Evolutionary conservation across 2,797 vertebrate species (phyloP), one percentile per base, ranked within the genome.

Genomic region (Premnoplex brunnescens): DNA sequence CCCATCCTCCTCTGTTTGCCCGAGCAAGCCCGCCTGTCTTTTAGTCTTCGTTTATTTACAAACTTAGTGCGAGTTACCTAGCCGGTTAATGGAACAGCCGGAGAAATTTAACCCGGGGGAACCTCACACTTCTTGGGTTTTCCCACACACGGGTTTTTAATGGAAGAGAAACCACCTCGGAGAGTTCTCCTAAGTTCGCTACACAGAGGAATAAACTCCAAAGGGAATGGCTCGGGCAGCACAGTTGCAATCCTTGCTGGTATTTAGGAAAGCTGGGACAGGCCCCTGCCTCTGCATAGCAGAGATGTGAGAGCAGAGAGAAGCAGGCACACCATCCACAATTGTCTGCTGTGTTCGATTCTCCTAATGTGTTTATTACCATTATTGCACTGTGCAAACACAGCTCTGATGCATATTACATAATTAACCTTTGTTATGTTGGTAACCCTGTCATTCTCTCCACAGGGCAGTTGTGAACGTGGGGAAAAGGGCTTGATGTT

Each of bases 161-260:
- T 27, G 59, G 55, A 18, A 28, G 24, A 71, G 27, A 49, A 89
- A 27, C 6, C 13, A 23, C 24, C 49, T 12, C 66, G 24, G n/a
- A 81, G 41, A 74, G 34, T 60, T 21, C 10, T 59, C 27, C 17
- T 60, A 3, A 44, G 73, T n/a, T n/a, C n/a, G n/a, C 37, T 86
- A 34, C 30, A 1, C 21, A 30, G 36, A 4, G 12, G 30, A 43
- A 26, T 2, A 2, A 20, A 1, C 39, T 17, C 55, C 36, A 2
- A 32, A 43, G 24, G 34, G 34, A 62, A 7, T 0, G 3, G 41
- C 30, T 67, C 24, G 7, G 1, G 19, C 14, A 20, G n/a, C 52
- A 5, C 52, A 4, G 15, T 1, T 55, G 28, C 34, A 16, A 3
- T 21, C 37, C 52, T 13, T 13, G 34, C 34, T 21, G n/a, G 18